A percentile compares a stretch with the other conserved stretches of the same genome.
phyloP scores from a whole-genome alignment of 2,113 vertebrate species.

The Coptodon rendalli region DNA sequence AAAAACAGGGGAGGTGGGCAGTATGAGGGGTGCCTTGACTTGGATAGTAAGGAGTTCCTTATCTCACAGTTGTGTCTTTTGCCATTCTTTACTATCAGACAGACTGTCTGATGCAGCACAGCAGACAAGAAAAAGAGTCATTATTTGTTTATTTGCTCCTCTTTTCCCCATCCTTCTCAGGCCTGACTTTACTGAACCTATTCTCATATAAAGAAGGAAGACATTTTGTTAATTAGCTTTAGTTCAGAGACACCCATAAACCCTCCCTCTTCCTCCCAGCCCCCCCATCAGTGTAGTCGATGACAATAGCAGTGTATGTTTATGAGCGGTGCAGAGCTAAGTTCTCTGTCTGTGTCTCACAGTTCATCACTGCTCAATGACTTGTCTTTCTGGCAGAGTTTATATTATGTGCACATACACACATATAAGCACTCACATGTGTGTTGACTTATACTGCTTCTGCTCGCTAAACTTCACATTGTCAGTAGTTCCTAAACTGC shows the following conservation, averaged over 20 bases:
- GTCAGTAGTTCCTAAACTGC: not conserved
- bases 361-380: slow-evolving; percentile 58
- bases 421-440: not conserved
- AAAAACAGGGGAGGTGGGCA: not conserved
- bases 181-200: not conserved
- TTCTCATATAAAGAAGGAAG: slow-evolving; percentile 11
- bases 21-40: not conserved
- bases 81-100: not conserved
- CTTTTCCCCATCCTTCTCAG: not conserved
- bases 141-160: not conserved
- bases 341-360: slow-evolving; percentile 40
- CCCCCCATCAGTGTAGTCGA: slow-evolving; percentile 32
- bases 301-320: slow-evolving; percentile 60
- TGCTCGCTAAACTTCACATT: slow-evolving; percentile 4
- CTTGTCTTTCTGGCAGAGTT: slow-evolving; percentile 36
- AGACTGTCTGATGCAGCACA: not conserved
- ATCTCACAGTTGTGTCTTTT: not conserved
- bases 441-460: not conserved
- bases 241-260: slow-evolving; percentile 21
- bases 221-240: slow-evolving; percentile 32
- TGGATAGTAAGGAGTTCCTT: not conserved
- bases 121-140: not conserved
- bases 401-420: slow-evolving; percentile 16
- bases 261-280: not conserved
- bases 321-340: slow-evolving; percentile 37